Evolutionary conservation across 2,888 invertebrate species (phyloP), one percentile per base, ranked within the genome.

Genomic region (Ethmia dodecea): DNA sequence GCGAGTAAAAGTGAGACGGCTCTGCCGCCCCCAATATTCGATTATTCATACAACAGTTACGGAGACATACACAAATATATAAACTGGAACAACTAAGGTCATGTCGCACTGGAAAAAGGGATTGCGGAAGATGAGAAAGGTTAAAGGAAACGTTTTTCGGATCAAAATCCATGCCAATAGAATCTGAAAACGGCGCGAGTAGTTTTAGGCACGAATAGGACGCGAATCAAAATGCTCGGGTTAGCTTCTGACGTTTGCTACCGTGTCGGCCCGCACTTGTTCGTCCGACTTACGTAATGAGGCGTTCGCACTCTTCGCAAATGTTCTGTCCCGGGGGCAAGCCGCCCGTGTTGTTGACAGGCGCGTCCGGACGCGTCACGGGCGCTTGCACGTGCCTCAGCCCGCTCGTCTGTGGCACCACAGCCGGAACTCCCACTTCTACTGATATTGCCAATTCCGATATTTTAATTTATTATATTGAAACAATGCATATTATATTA

Each of bases 231-330:
- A n/a, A n/a, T n/a, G n/a, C n/a, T n/a, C n/a, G n/a, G n/a, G n/a
- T n/a, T n/a, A n/a, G 9, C 22, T 6, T 31, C 18, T 22, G 20
- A 22, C 77, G 81, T 88, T 87, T 73, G 87, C 86, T 68, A 90
- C 90, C 74, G 91, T 90, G 78, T 90, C 88, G 63, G 90, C 89
- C 80, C 89, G 88, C 79, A 53, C 88, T 87, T 56, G 79, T n/a
- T 81, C 61, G 88, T 86, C 68, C 90, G 89, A 94, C 97, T 96
- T 94, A 98, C 98, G 96, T 95, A 87, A 98, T 97, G 69, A 97
- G 92, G 68, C 97, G 92, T 81, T 97, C 97, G 89, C 99, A 99
- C 72, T 97, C 97, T 56, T 94, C 94, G 89, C 99, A 99, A 83
- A 96, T 93, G 88, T 96, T 96, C 87, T 96, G 95, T 65, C 94